These are phyloP conservation scores for Orbicella faveolata DNA, from an alignment of 64 coral and sea anemone genomes.

Conservation along the genomic window DNA sequence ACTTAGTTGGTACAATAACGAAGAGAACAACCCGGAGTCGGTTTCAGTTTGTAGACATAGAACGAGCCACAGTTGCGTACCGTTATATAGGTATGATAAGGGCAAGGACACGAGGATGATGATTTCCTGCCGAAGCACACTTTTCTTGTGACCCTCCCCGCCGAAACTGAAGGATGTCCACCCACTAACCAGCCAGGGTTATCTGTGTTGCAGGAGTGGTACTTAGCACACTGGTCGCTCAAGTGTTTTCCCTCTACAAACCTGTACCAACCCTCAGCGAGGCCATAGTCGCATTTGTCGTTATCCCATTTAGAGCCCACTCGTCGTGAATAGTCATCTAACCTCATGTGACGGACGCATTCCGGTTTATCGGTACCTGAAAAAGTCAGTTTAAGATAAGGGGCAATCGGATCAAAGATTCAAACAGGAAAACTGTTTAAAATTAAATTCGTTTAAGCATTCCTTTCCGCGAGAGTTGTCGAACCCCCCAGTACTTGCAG, in stretches of 20 bases:
- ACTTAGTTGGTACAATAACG: conserved; percentile 59
- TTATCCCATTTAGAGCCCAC: not conserved
- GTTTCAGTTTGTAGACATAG: conserved; percentile 80
- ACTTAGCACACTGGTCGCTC: not conserved
- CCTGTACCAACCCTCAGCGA: conserved; percentile 77
- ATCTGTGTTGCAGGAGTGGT: conserved; percentile 25
- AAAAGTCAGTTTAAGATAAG: not conserved
- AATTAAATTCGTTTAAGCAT: too few relatives aligned
- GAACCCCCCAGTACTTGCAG: too few relatives aligned
- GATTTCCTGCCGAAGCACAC: conserved; percentile 58
- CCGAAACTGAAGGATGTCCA: conserved; percentile 48
- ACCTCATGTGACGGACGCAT: not conserved
- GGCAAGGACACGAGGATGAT: conserved; percentile 22
- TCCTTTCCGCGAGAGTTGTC: too few relatives aligned
- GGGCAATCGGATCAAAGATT: too few relatives aligned
- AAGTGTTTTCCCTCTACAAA: conserved; percentile 35
- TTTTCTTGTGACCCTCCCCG: conserved; percentile 45
- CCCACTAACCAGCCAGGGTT: conserved; percentile 60
- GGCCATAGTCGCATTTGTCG: conserved; percentile 43
- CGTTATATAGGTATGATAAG: conserved; percentile 4
- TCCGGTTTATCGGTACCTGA: conserved; percentile 13
- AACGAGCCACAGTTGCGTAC: conserved; percentile 85
- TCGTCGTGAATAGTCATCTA: not conserved
- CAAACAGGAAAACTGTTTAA: too few relatives aligned
- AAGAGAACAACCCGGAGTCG: conserved; percentile 42